Percentiles rank a stretch among this genome's conserved stretches.
Evolutionary conservation across 2,113 vertebrate species (phyloP).

Genomic region (Etia nguti): DNA sequence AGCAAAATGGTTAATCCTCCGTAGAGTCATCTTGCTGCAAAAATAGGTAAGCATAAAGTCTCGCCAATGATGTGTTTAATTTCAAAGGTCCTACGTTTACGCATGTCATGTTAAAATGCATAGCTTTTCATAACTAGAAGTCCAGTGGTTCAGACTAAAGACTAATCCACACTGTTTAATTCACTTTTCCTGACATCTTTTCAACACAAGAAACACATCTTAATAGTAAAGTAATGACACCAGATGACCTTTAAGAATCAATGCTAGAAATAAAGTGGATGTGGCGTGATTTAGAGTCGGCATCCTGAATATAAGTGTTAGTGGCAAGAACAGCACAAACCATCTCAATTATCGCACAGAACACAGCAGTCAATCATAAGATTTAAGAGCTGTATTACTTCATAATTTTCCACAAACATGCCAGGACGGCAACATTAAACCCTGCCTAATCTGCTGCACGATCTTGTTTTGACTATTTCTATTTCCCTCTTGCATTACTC

Average conservation of each 20-base stretch:
- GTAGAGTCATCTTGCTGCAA: not conserved
- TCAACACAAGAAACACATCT: not conserved
- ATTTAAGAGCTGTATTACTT: not conserved
- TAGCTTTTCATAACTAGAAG: not conserved
- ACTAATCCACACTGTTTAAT: not conserved
- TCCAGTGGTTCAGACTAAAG: not conserved
- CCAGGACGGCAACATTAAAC: not conserved
- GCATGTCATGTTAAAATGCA: not conserved
- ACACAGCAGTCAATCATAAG: not conserved
- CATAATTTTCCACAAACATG: not conserved
- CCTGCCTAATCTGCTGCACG: not conserved
- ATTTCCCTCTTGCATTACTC: not conserved
- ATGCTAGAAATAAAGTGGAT: not conserved
- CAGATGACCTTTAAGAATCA: not conserved
- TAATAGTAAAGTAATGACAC: not conserved
- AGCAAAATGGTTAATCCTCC: not conserved
- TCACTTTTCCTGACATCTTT: not conserved
- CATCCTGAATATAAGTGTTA: not conserved
- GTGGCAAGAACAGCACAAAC: not conserved
- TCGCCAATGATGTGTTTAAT: not conserved
- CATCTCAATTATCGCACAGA: not conserved
- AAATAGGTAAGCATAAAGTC: not conserved
- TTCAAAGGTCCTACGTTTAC: not conserved
- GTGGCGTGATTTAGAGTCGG: not conserved
- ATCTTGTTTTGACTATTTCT: not conserved